Evolutionary conservation across 1,140 invertebrate species (phyloP).

Genomic region (Cyrtorhinus lividipennis): DNA sequence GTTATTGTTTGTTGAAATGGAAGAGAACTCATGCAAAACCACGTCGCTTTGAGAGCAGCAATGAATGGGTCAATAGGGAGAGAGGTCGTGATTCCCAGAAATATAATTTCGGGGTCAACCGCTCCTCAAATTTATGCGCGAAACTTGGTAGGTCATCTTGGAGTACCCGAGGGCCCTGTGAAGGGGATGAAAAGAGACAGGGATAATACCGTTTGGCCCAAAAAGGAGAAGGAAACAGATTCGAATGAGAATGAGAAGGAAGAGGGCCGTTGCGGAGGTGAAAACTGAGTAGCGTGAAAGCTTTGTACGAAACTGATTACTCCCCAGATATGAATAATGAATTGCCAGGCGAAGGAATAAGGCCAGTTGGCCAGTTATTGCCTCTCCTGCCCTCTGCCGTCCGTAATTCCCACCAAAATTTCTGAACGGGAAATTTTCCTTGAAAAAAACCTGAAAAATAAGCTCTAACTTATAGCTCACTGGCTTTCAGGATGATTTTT

Average conservation of each 20-base stretch:
- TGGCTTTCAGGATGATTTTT: too few species aligned
- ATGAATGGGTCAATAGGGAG: neutral
- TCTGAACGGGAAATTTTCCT: too few species aligned
- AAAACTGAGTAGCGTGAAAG: neutral
- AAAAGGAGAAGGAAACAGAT: neutral
- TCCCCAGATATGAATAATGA: slow-evolving; percentile 10
- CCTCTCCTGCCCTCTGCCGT: too few species aligned
- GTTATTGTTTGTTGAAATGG: too few species aligned
- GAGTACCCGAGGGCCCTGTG: too few species aligned
- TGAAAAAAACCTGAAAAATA: too few species aligned
- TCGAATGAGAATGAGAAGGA: too few species aligned
- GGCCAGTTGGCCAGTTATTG: too few species aligned
- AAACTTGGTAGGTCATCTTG: neutral
- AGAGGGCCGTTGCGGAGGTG: neutral
- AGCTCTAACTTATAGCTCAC: too few species aligned
- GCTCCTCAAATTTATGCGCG: neutral
- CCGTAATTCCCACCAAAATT: too few species aligned
- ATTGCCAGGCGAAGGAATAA: neutral
- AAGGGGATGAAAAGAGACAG: neutral
- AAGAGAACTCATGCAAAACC: too few species aligned
- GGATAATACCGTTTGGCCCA: neutral
- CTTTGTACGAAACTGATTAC: neutral
- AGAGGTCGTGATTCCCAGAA: neutral
- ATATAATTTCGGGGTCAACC: neutral
- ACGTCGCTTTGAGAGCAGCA: too few species aligned